Evolutionary conservation across 2,113 vertebrate genomes (phyloP), one percentile per base, ranked within the genome.

Genomic region (Himantopus leucocephalus): DNA sequence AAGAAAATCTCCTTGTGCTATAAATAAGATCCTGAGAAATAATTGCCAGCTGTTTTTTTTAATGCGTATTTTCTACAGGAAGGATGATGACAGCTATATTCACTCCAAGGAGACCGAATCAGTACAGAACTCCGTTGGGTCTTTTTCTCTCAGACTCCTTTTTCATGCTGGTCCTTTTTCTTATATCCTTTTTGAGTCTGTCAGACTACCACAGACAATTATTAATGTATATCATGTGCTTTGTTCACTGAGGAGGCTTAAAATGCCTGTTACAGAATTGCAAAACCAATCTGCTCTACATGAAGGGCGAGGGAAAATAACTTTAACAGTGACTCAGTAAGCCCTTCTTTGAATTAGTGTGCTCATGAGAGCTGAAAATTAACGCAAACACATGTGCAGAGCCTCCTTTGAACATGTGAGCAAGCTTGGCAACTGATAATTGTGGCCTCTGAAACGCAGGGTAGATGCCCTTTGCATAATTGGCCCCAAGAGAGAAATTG

Each of bases 391-490:
- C 92, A 71, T 47, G 41, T 90, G 80, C 63, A 85, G 35, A 96
- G 20, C 58, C 58, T 96, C 94, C 43, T 82, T n/a, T 84, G 86
- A 83, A 60, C 68, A 67, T 59, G 63, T 45, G 81, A 87, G 88
- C 72, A 92, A 96, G 48, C 63, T 45, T 91, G 87, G 85, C 30
- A 95, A 93, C 60, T 43, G 58, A 63, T 34, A 74, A 78, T 77
- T 55, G 58, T 55, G 76, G 76, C 56, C 75, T 92, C 53, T 95
- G 66, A 82, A 95, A 95, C 37, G 27, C 27, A 86, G 47, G 48
- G 56, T 92, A 95, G 82, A 83, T 94, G 81, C 32, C 71, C 96
- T 83, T 93, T 86, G 83, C 79, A 48, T 96, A 98, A 96, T 92
- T 96, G 80, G 95, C 43, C 97, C 85, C 86, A 39, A 18, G 78